phyloP scores from a whole-genome alignment of 2,888 invertebrate species.

The Loripinus fragilis region DNA sequence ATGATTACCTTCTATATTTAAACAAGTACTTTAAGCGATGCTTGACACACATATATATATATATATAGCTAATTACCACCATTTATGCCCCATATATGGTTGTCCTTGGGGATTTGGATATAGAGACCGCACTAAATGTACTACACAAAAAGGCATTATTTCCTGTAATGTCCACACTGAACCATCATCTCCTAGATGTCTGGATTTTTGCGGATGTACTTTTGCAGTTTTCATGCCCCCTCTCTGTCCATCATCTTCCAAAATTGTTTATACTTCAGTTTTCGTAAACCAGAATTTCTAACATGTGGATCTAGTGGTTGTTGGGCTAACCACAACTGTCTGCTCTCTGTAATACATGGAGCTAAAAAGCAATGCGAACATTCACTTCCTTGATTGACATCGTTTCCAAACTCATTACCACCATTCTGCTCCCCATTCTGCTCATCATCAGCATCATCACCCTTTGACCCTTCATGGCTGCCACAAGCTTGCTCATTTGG shows the following conservation, averaged over 20 bases:
- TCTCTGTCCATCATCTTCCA: not conserved
- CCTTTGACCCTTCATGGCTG: not conserved
- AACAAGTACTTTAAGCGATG: not conserved
- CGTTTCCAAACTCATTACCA: not conserved
- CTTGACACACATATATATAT: not conserved
- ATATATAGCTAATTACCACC: not conserved
- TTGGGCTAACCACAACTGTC: not conserved
- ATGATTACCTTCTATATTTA: not conserved
- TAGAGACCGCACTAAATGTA: not conserved
- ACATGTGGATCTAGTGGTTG: not conserved
- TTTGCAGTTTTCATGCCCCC: not conserved
- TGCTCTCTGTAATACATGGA: not conserved
- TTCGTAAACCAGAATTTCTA: not conserved
- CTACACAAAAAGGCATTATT: not conserved
- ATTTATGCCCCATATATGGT: constrained; percentile 12
- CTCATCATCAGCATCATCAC: not conserved
- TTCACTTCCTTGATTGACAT: not conserved
- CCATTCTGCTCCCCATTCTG: not conserved
- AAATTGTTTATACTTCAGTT: not conserved
- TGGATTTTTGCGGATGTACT: not conserved
- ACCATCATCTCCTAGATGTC: not conserved
- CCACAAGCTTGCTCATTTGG: not conserved
- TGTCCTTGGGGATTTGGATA: not conserved
- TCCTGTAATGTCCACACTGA: not conserved
- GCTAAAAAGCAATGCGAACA: not conserved